Evolutionary conservation across 37 sponge, comb jelly and placozoan genomes (phyloP).

Genomic region (Haliclona indistincta): DNA sequence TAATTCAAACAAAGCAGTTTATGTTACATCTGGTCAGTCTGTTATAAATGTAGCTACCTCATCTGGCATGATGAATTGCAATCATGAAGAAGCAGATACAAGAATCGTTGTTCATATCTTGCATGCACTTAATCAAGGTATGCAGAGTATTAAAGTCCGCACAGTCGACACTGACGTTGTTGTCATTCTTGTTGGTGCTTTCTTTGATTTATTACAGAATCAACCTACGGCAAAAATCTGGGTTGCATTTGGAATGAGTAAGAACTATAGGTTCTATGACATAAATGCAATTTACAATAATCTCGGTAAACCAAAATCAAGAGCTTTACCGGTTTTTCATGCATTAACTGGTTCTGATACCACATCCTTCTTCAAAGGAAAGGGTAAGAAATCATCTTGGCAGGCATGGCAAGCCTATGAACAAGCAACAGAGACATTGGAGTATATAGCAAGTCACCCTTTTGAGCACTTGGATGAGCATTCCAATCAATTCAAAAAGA

Average conservation of each 20-base stretch:
- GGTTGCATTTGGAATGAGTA: constrained; percentile 55
- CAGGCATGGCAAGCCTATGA: too few species aligned
- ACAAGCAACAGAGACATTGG: constrained; percentile 2
- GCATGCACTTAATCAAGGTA: constrained; percentile 28
- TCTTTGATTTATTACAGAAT: constrained; percentile 12
- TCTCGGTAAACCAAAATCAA: constrained; percentile 18
- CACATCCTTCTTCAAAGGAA: not conserved
- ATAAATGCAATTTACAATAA: constrained; percentile 22
- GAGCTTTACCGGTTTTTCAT: constrained; percentile 10
- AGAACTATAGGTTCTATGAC: constrained; percentile 25
- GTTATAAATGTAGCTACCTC: constrained; percentile 2
- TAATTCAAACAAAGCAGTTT: constrained; percentile 19
- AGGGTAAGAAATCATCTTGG: not conserved
- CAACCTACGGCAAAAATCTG: constrained; percentile 35
- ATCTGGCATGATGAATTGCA: constrained; percentile 18
- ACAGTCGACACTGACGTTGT: too few species aligned
- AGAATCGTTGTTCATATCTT: constrained; percentile 21
- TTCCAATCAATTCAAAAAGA: not conserved
- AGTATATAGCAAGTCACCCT: not conserved
- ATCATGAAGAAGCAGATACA: too few species aligned
- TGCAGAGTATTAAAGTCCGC: constrained; percentile 15
- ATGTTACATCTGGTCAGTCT: too few species aligned
- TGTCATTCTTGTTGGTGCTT: too few species aligned
- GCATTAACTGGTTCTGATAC: too few species aligned
- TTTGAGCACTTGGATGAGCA: not conserved